Evolutionary conservation across 2,113 vertebrate genomes (phyloP).

Genomic region (Myrmecophaga tridactyla): DNA sequence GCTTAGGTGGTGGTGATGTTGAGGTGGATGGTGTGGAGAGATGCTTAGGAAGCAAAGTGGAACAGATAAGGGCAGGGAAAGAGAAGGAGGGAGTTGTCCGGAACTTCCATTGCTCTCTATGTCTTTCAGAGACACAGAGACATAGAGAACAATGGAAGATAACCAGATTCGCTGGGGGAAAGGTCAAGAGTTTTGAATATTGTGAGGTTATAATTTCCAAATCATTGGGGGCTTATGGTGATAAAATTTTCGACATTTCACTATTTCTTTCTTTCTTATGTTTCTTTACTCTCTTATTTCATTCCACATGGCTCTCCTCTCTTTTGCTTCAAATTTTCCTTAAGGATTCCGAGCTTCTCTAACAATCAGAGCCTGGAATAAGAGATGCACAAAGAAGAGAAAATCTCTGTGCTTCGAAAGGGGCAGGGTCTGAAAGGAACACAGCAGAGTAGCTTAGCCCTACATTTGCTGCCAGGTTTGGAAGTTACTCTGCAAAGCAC

Average conservation of each 20-base stretch:
- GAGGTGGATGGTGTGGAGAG: not conserved
- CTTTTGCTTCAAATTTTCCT: not conserved
- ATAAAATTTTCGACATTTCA: not conserved
- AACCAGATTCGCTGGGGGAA: not conserved
- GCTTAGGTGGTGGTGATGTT: not conserved
- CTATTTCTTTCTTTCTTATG: not conserved
- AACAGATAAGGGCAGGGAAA: no score
- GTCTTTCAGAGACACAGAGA: no score
- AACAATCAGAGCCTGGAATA: not conserved
- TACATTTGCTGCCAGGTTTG: not conserved
- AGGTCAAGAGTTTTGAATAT: not conserved
- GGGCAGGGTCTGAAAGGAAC: not conserved
- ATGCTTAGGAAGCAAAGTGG: not conserved
- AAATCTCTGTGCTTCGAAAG: no score
- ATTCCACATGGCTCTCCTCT: not conserved
- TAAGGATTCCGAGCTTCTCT: not conserved
- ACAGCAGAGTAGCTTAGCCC: not conserved
- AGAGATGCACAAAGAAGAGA: not conserved
- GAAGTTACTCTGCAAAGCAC: not conserved
- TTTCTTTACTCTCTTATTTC: not conserved
- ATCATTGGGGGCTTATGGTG: not conserved
- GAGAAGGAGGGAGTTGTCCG: not conserved
- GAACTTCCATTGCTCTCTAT: not conserved
- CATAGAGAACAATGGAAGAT: not conserved
- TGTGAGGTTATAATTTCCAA: not conserved